These are phyloP conservation scores for Alectura lathami DNA, from an alignment of 2,113 vertebrate species.

Conservation along the genomic window DNA sequence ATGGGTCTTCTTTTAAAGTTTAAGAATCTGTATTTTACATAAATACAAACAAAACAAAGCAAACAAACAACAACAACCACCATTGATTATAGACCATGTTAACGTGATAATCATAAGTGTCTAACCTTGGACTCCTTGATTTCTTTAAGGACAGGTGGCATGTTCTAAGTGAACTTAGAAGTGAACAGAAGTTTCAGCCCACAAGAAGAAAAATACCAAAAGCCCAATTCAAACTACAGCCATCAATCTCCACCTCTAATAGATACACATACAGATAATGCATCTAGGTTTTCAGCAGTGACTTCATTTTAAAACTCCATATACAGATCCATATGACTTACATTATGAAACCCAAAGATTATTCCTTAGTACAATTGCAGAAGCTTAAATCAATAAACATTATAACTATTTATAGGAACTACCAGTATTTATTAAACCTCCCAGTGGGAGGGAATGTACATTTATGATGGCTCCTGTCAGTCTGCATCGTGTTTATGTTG, in stretches of 20 bases:
- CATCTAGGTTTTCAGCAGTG: not conserved
- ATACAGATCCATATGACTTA: conserved; percentile 7
- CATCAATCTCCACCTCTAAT: not conserved
- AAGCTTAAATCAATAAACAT: conserved; percentile 75
- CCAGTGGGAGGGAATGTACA: not conserved
- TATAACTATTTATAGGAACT: conserved; percentile 54
- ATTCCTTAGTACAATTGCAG: conserved; percentile 44
- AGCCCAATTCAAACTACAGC: not conserved
- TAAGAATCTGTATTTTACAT: not conserved
- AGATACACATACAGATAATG: not conserved
- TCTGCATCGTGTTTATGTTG: not conserved
- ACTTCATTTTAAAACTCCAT: not conserved
- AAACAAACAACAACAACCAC: not conserved
- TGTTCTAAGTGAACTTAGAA: not conserved
- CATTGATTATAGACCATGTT: not conserved
- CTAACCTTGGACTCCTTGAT: not conserved
- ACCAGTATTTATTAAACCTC: conserved; percentile 45
- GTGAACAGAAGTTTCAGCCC: not conserved
- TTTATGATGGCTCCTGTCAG: conserved; percentile 41
- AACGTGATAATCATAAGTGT: not conserved
- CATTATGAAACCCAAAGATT: conserved; percentile 21
- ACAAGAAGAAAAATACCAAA: not conserved
- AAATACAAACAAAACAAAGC: not conserved
- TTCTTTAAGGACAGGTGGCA: not conserved
- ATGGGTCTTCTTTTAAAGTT: not conserved